These are phyloP conservation scores for Leptosomus discolor DNA, from an alignment of 2,113 vertebrate genomes.

Conservation along the genomic window DNA sequence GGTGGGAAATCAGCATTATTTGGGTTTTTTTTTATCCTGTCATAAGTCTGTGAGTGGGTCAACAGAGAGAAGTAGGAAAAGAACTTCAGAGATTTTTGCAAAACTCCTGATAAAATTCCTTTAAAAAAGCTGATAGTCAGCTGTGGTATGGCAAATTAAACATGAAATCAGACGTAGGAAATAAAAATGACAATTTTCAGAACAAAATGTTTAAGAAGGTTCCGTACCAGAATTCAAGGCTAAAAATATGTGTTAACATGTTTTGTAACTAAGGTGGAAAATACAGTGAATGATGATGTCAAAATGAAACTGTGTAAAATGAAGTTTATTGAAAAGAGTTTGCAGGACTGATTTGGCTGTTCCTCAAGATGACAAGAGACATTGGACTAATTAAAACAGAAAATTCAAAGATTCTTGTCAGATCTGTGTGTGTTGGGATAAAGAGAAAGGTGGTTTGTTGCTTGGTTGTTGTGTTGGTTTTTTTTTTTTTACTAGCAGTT, in stretches of 20 bases:
- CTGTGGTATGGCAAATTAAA: neutral
- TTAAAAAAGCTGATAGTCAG: neutral
- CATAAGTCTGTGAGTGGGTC: neutral
- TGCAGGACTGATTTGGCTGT: neutral
- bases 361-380: neutral
- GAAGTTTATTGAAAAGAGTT: neutral
- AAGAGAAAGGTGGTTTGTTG: neutral
- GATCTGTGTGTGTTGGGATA: accelerated
- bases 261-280: neutral
- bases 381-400: accelerated
- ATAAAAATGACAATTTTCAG: neutral
- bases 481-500: neutral
- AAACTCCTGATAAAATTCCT: neutral
- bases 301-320: neutral
- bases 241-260: neutral
- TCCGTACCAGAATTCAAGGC: neutral
- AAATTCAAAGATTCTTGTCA: neutral
- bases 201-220: neutral
- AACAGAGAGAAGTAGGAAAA: neutral
- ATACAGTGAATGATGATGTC: neutral
- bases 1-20: neutral
- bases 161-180: neutral
- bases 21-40: neutral
- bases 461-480: too few relatives aligned
- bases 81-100: neutral